Percentiles rank a stretch among this genome's conserved stretches.
phyloP scores from a whole-genome alignment of 2,113 vertebrate species.

The Pipra filicauda region DNA sequence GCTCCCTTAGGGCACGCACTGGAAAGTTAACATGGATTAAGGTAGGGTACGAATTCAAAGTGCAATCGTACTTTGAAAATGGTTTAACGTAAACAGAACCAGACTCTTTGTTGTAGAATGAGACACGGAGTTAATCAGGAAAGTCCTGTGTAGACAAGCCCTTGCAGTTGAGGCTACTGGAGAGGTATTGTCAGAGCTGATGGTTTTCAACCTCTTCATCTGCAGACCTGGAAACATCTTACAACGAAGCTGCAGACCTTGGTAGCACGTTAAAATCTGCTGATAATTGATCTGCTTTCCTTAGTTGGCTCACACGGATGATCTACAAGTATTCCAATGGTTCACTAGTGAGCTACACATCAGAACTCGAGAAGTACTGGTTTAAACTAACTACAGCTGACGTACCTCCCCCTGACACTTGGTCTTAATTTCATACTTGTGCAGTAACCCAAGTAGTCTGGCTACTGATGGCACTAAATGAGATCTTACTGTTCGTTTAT shows the following conservation, averaged over 20 bases:
- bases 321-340: not conserved
- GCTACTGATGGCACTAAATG: not conserved
- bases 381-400: not conserved
- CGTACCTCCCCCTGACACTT: not conserved
- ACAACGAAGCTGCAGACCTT: not conserved
- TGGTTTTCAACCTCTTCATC: conserved; percentile 9
- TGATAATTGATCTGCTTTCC: not conserved
- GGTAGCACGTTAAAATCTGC: not conserved
- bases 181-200: not conserved
- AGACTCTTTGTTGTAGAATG: conserved; percentile 62
- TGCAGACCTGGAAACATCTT: not conserved
- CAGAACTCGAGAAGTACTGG: not conserved
- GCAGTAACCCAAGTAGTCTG: not conserved
- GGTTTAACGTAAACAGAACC: conserved; percentile 57
- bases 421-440: not conserved
- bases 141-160: conserved; percentile 57
- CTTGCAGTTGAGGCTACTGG: conserved; percentile 19
- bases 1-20: conserved; percentile 41
- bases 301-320: not conserved
- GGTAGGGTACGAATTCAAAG: conserved; percentile 63
- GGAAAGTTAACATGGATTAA: conserved; percentile 57
- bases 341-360: not conserved
- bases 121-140: conserved; percentile 43
- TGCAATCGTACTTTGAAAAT: conserved; percentile 56
- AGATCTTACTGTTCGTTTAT: not conserved